phyloP scores from a whole-genome alignment of 2,797 vertebrate species.

The Basileuterus tristriatus region DNA sequence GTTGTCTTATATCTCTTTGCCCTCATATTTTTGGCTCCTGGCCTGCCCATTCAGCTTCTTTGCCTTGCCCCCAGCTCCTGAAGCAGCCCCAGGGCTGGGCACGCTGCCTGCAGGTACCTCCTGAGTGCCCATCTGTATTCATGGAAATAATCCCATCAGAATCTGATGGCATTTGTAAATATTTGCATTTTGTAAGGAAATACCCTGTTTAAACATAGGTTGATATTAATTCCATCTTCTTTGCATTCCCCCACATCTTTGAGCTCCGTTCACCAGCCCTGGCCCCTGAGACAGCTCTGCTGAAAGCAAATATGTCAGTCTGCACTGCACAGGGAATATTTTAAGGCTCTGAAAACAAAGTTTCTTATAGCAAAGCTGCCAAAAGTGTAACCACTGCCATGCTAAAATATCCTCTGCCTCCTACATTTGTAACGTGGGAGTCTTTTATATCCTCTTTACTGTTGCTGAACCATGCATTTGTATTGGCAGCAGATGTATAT shows the following conservation, averaged over 20 bases:
- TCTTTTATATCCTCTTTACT: conserved; percentile 68
- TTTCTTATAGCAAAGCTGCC: conserved; percentile 63
- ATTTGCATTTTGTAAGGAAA: conserved; percentile 17
- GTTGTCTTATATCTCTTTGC: background rate
- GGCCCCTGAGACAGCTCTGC: conserved; percentile 13
- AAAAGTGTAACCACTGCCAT: conserved; percentile 63
- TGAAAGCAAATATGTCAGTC: conserved; percentile 49
- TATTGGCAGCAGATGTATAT: conserved; percentile 60
- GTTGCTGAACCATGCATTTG: conserved; percentile 60
- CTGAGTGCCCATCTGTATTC: background rate
- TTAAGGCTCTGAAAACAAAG: conserved; percentile 67
- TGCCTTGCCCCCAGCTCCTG: background rate
- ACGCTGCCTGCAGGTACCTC: background rate
- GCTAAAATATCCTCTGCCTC: conserved; percentile 70
- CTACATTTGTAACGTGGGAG: conserved; percentile 62
- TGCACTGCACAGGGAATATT: conserved; percentile 49
- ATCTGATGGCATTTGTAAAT: background rate
- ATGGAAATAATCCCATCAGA: background rate
- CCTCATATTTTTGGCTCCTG: background rate
- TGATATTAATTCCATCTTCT: background rate
- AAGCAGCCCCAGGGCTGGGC: background rate
- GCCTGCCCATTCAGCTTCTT: background rate
- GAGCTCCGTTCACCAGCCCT: background rate
- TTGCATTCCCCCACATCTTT: background rate
- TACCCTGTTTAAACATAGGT: background rate